A percentile compares a stretch with the other conserved stretches of the same genome.
Conservation (phyloP, 2,797 vertebrate genomes). For the Hyperoplus immaculatus region DNA sequence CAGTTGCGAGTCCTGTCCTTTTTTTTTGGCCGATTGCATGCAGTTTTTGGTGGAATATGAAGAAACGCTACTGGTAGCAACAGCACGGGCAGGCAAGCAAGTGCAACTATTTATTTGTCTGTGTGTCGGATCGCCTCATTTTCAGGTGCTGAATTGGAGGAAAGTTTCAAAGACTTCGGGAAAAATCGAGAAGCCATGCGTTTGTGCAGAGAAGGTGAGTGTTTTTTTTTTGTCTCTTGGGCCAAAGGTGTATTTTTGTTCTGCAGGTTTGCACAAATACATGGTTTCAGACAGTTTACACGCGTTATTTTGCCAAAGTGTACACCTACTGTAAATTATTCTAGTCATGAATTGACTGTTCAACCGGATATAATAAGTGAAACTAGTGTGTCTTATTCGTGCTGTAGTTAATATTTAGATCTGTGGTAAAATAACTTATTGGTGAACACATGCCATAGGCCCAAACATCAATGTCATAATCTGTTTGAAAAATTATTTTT, state of each 20-base stretch:
- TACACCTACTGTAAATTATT: conserved; percentile 53
- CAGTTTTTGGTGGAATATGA: conserved; percentile 84
- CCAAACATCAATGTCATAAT: conserved; percentile 5
- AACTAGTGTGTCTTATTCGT: conserved; percentile 40
- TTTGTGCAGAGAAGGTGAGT: conserved; percentile 98
- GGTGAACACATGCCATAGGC: conserved; percentile 40
- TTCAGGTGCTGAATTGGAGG: conserved; percentile 94
- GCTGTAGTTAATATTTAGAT: conserved; percentile 52
- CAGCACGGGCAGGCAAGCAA: conserved; percentile 82
- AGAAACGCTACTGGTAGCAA: conserved; percentile 84
- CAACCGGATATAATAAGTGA: conserved; percentile 47
- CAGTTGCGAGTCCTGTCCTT: conserved; percentile 77
- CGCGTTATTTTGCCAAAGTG: conserved; percentile 44
- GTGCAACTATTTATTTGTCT: conserved; percentile 86
- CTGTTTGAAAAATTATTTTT: background rate
- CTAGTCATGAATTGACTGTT: conserved; percentile 26
- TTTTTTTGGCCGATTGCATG: conserved; percentile 83
- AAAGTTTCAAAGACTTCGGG: conserved; percentile 99
- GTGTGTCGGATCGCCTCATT: conserved; percentile 75
- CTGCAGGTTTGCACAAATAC: conserved; percentile 57
- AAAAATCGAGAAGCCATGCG: conserved; percentile 98
- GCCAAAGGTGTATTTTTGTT: conserved; percentile 83
- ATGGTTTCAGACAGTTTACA: conserved; percentile 64
- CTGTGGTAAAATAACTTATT: conserved; percentile 53
- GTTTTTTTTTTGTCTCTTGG: conserved; percentile 54